Percentiles rank a stretch among this genome's conserved stretches.
Conservation (phyloP, 2,797 vertebrate genomes). For the Todus mexicanus region DNA sequence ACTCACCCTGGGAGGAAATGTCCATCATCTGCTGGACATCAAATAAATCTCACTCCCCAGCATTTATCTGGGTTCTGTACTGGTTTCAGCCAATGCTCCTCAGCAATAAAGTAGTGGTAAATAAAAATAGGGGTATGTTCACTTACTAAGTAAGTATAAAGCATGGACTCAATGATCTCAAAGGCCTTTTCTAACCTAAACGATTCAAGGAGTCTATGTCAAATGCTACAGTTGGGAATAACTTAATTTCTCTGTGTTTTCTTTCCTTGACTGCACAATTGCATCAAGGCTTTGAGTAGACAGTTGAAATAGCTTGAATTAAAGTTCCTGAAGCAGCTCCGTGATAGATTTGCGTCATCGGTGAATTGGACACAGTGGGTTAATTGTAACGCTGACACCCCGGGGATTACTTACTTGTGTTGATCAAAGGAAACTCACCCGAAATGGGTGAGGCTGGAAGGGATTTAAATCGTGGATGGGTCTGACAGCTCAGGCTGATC, state of each 20-base stretch:
- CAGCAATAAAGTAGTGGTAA: background rate
- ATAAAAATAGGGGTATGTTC: background rate
- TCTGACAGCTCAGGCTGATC: constrained; percentile 37
- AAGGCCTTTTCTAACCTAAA: background rate
- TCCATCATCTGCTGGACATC: background rate
- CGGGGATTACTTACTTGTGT: background rate
- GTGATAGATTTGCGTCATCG: background rate
- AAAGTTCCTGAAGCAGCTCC: background rate
- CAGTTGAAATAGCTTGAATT: background rate
- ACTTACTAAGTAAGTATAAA: background rate
- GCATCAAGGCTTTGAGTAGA: background rate
- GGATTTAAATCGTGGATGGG: background rate
- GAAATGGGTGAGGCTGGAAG: constrained; percentile 24
- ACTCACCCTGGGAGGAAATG: constrained; percentile 19
- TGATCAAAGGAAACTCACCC: constrained; percentile 40
- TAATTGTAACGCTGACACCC: constrained; percentile 22
- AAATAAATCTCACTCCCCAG: background rate
- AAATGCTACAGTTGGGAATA: background rate
- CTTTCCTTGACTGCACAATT: background rate
- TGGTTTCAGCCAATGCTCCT: background rate
- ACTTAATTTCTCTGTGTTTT: background rate
- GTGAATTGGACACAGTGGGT: constrained; percentile 2
- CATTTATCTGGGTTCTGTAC: background rate
- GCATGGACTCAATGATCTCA: background rate
- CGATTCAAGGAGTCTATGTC: background rate